Base-by-base conservation (phyloP, 1,140 invertebrate genomes). In the Atta colombica region DNA sequence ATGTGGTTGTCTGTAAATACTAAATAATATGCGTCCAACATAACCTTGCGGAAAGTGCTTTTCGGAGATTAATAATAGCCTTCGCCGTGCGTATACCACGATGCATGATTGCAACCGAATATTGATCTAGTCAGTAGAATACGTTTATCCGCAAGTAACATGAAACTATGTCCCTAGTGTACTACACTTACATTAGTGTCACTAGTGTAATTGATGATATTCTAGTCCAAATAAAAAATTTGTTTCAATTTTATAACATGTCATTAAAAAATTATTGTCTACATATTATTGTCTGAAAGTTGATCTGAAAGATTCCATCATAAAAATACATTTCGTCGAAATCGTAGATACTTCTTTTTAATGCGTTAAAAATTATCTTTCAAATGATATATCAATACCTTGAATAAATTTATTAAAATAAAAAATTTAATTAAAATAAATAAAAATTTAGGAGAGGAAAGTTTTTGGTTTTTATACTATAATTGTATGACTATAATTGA, bases 1-100 rank as follows among this genome's bases (percentile, higher is more conserved):
- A 89, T 90, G 86, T 77, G 87, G 80, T 78, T 88, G 86, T 91
- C 39, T 85, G 78, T 87, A 87, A 89, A 88, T 87, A 77, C 69
- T 60, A 84, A 77, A 89, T 87, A 89, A 89, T 85, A 63, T 77
- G 39, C 77, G 16, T 58, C 51, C 28, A 45, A 51, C 49, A 49
- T 77, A 75, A 77, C 85, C 58, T 71, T 69, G 80, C 72, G 87
- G 77, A 86, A 61, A 25, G 21, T 55, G 81, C 61, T 58, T 65
- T 35, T 25, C 61, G 63, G 58, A 61, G 51, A 88, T 88, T 77
- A 90, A 89, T 87, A 60, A 80, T 55, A 85, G 16, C 72, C 12
- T 78, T 65, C 49, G 35, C 28, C 31, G n/a, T 82, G 68, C 39
- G 53, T 60, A 60, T 25, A 85, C 49, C 75, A 21, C 84, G 74